Base-by-base conservation (phyloP, 1,140 invertebrate species). In the Coenobita brevimanus region DNA sequence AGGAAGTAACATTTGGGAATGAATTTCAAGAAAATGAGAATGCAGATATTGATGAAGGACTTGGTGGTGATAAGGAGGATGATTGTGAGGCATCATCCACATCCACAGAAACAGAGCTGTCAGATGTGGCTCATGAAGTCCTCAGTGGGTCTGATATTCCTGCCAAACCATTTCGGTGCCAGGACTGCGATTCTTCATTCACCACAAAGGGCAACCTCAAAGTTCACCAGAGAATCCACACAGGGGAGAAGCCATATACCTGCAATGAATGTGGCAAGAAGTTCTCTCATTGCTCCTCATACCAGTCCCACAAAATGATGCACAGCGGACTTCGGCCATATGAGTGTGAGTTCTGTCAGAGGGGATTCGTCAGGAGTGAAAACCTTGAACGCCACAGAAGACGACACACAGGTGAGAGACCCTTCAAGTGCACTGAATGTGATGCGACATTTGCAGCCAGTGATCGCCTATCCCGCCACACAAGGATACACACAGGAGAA, bases 361-460 rank as follows among this genome's bases (percentile, higher is more conserved):
- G 85, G 38, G 85, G 75, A 30, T 87, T 87, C 76, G 80, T 87
- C 67, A 50, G 85, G 8, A 87, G 85, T 81, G 85, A 87, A 57
- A 75, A 87, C 46, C 54, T 87, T 43, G 76, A 80, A 21, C 85
- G 85, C 17, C 85, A 87, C 46, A 80, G 76, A 30, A 80, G 85
- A 30, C 41, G 85, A n/a, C 85, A 87, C 50, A 87, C 85, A 17
- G 85, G 85, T 3, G 85, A 87, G 57, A 50, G 85, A n/a, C 85
- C 85, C 13, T 87, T 87, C 54, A 87, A 87, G 62, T 87, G 85
- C 69, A 87, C 85, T 17, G 85, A 87, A 81, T 87, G 85, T 78
- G 76, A 87, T 73, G 85, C 85, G 33, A 87, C 85, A n/a, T 87
- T 87, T 73, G 85, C 85, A 24, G 85, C 85, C n/a, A 87, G 85